Base-by-base conservation (phyloP, 2,113 vertebrate species). In the Thamnophis sirtalis region DNA sequence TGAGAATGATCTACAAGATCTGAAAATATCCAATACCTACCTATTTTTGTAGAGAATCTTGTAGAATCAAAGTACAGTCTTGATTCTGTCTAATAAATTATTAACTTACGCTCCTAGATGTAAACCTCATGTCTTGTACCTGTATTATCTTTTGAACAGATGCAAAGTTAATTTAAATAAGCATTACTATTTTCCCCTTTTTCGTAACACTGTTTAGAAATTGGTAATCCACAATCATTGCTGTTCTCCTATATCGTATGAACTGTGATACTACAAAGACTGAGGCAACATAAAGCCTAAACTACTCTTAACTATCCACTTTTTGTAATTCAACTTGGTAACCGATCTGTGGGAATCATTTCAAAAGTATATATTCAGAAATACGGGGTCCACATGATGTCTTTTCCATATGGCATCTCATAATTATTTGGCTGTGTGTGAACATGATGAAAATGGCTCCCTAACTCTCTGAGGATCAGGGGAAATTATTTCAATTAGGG, bases 401-500 rank as follows among this genome's bases (percentile, higher is more conserved):
- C 96, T 98, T 98, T 99, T 98, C 98, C 98, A 98, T 98, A 97
- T 98, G 96, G 96, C 96, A 96, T 97, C 96, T 97, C 96, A 96
- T 97, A 98, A 98, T 98, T 98, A 97, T 98, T 98, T 98, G 96
- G 96, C 97, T 97, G 98, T 98, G 97, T 98, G 97, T 97, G 98
- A 97, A 96, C 97, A 98, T 96, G 98, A 98, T 98, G 98, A 98
- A 98, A 98, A 97, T 97, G 98, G 98, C 98, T 98, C 98, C 98
- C 97, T 97, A 97, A 98, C 97, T 97, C 95, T 98, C 98, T 95
- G 93, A 98, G 97, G 98, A 98, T 97, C 97, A 98, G 98, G 98
- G 98, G 98, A 98, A 98, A 98, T 98, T 98, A 98, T 98, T 98
- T 97, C 97, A 98, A 97, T 98, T 98, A 98, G 97, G 97, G 96